Conservation (phyloP, 2,888 invertebrate species). For the Notodonta ziczac region DNA sequence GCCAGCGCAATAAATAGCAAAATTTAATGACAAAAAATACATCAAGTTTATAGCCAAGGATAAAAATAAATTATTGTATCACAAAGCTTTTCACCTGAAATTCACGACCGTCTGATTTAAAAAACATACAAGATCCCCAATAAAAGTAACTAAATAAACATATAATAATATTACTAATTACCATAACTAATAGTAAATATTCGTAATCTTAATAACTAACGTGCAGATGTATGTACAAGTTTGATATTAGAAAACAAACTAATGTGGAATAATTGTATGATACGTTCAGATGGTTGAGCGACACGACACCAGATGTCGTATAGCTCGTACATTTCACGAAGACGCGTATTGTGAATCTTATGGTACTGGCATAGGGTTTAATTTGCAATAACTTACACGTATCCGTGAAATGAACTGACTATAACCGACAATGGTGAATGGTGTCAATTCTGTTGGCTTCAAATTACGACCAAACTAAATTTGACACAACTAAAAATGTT, state of each 20-base stretch:
- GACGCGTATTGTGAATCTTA: too few species aligned
- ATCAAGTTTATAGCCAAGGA: not conserved
- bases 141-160: slow-evolving; percentile 25
- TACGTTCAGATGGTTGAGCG: slow-evolving; percentile 1
- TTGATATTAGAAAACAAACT: slow-evolving; percentile 23
- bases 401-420: too few species aligned
- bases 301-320: not conserved
- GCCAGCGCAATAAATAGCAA: too few species aligned
- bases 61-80: too few species aligned
- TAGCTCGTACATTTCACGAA: too few species aligned
- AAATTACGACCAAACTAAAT: not conserved
- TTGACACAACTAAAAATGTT: not conserved
- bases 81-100: not conserved
- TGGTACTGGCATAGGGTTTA: too few species aligned
- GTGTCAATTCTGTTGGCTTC: slow-evolving; percentile 3
- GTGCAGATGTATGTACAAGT: slow-evolving; percentile 32
- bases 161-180: not conserved
- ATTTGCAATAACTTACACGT: too few species aligned
- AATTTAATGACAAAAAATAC: not conserved
- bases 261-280: slow-evolving; percentile 23
- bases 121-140: slow-evolving; percentile 17
- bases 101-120: not conserved
- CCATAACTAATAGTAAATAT: slow-evolving; percentile 30
- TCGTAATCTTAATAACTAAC: slow-evolving; percentile 29
- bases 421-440: not conserved